These are phyloP conservation scores for Xestoiulus laeticollis DNA, from an alignment of 2,888 invertebrate genomes.

Conservation along the genomic window DNA sequence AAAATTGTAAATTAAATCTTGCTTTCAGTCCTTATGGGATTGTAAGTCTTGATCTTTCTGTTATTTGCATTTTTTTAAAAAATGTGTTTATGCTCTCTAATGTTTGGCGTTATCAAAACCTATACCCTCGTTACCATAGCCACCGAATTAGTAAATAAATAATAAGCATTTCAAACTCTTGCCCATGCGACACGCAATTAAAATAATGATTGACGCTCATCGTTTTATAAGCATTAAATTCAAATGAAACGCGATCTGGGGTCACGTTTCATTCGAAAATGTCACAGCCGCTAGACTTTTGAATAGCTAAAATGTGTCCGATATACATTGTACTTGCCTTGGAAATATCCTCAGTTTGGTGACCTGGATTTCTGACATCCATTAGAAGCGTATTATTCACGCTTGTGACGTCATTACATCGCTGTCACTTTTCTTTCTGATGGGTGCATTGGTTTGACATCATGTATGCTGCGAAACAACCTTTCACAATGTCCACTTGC, in stretches of 20 bases:
- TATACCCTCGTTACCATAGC: neutral
- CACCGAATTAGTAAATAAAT: slow-evolving; percentile 19
- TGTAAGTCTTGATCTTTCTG: neutral
- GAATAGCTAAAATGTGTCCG: neutral
- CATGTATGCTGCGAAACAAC: too few species aligned
- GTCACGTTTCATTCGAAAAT: neutral
- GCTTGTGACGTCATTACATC: neutral
- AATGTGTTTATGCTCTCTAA: neutral
- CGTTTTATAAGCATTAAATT: slow-evolving; percentile 19
- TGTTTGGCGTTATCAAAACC: slow-evolving; percentile 1
- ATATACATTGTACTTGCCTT: neutral
- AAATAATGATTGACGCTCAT: slow-evolving; percentile 18
- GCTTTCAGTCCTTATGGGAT: neutral
- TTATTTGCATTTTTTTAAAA: neutral
- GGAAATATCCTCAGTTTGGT: neutral
- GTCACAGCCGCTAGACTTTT: neutral
- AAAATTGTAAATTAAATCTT: neutral
- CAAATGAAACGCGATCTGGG: slow-evolving; percentile 2
- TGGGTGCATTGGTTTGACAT: neutral
- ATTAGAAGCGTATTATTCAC: neutral
- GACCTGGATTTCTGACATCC: neutral
- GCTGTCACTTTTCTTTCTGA: neutral
- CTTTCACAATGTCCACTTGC: neutral
- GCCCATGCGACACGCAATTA: neutral
- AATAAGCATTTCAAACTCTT: neutral